phyloP scores from a whole-genome alignment of 2,888 invertebrate species.

The Melipona bicolor region DNA sequence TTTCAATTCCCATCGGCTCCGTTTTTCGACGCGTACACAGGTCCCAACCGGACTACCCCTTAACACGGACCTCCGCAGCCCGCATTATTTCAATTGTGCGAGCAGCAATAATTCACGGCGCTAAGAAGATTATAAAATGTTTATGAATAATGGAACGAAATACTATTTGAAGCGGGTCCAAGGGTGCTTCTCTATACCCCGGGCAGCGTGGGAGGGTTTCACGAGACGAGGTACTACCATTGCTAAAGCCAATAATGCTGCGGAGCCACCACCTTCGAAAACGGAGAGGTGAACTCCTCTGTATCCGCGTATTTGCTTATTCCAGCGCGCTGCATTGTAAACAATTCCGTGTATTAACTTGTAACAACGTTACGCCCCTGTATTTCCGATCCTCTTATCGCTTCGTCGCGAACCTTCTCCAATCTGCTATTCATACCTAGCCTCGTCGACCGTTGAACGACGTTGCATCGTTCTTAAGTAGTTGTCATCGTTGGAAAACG shows the following conservation, averaged over 20 bases:
- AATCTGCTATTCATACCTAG: constrained; percentile 35
- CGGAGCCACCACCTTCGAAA: constrained; percentile 38
- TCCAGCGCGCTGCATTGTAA: constrained; percentile 52
- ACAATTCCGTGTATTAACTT: constrained; percentile 78
- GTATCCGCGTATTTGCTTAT: constrained; percentile 50
- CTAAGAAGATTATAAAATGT: constrained; percentile 82
- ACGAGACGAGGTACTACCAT: constrained; percentile 38
- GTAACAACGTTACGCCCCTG: constrained; percentile 75
- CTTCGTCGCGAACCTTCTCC: constrained; percentile 28
- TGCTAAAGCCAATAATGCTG: constrained; percentile 46
- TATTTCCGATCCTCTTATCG: constrained; percentile 59
- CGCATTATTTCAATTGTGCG: constrained; percentile 76
- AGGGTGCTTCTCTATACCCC: constrained; percentile 39
- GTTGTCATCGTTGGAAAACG: constrained; percentile 31
- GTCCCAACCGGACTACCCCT: constrained; percentile 40
- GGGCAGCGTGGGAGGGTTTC: constrained; percentile 39
- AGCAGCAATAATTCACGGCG: constrained; percentile 77
- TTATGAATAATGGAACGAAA: constrained; percentile 81
- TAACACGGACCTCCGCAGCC: constrained; percentile 42
- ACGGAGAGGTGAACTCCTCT: constrained; percentile 10
- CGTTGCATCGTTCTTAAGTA: constrained; percentile 47
- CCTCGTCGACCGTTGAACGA: constrained; percentile 23
- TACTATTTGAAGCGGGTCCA: constrained; percentile 68
- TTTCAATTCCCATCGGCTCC: constrained; percentile 32
- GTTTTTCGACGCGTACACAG: constrained; percentile 38